Evolutionary conservation across 2,888 invertebrate species (phyloP), one percentile per base, ranked within the genome.

Genomic region (Nephrotoma flavescens): DNA sequence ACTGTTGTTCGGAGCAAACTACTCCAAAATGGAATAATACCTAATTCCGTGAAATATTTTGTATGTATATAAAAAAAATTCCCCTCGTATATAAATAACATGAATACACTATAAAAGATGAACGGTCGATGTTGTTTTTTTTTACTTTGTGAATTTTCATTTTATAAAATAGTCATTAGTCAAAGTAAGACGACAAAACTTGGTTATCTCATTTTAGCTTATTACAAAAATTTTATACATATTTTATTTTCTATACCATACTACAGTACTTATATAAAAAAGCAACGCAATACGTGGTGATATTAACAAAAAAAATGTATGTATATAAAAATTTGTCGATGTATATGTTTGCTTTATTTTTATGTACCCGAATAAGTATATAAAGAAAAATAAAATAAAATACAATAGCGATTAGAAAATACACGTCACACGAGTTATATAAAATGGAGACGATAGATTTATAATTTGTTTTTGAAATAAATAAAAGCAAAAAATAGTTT

Each of bases 391-490:
- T 71, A 57, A 71, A 71, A 71, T 71, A 71, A 71, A 31, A 71
- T 71, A 71, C 71, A 71, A 71, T 71, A 71, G 31, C 9, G 71
- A 71, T 71, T 71, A 71, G 71, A 71, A 71, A 84, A 84, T 42
- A 84, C 84, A 84, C 84, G 84, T 84, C 84, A 84, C 84, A 42
- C 41, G 42, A 84, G 84, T 84, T 84, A 84, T 84, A 84, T 84
- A 84, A 84, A 84, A 84, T 84, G 42, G 42, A 42, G 84, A 84
- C 42, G 84, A 84, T 84, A 84, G 42, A 84, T 84, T 84, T 71
- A 71, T 71, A 71, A 31, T 71, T 71, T 71, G 71, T 71, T 71
- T 71, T 71, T 71, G 71, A 71, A 71, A 71, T 71, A 71, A 71
- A 71, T 71, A 31, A 71, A 71, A 9, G 31, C 7, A 71, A 71